Evolutionary conservation across 2,888 invertebrate species (phyloP).

Genomic region (Agriopis aurantiaria): DNA sequence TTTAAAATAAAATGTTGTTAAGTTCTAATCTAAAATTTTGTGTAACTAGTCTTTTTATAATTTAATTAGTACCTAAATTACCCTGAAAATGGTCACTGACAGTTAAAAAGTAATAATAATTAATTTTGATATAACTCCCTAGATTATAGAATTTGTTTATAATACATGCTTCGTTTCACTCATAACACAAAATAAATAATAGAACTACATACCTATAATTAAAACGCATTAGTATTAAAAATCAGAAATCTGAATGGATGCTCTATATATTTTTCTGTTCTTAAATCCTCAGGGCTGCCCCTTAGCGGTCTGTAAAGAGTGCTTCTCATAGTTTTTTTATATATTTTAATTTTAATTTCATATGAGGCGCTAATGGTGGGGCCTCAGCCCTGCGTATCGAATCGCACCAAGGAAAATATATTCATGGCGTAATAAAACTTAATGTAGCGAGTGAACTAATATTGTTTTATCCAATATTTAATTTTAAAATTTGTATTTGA

Average conservation of each 20-base stretch:
- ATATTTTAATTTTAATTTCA: conserved; percentile 87
- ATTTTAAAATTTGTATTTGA: conserved; percentile 76
- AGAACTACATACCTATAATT: no score
- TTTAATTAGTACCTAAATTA: no score
- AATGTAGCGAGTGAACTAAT: conserved; percentile 86
- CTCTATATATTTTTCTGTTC: conserved; percentile 64
- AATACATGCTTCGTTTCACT: no score
- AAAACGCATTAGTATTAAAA: no score
- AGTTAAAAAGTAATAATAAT: no score
- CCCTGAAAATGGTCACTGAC: no score
- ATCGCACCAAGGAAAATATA: conserved; percentile 79
- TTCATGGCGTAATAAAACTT: conserved; percentile 83
- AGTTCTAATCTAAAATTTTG: no score
- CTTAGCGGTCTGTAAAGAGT: conserved; percentile 84
- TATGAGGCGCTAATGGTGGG: conserved; percentile 84
- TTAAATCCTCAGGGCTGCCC: conserved; percentile 83
- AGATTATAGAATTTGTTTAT: no score
- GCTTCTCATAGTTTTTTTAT: conserved; percentile 82
- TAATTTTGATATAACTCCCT: no score
- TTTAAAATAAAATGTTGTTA: no score
- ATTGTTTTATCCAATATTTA: conserved; percentile 86
- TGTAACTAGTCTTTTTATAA: no score
- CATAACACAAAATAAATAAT: no score
- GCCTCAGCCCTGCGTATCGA: conserved; percentile 84
- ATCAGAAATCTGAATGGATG: conserved; percentile 26